Evolutionary conservation across 2,797 vertebrate genomes (phyloP).

Genomic region (Miichthys miiuy): DNA sequence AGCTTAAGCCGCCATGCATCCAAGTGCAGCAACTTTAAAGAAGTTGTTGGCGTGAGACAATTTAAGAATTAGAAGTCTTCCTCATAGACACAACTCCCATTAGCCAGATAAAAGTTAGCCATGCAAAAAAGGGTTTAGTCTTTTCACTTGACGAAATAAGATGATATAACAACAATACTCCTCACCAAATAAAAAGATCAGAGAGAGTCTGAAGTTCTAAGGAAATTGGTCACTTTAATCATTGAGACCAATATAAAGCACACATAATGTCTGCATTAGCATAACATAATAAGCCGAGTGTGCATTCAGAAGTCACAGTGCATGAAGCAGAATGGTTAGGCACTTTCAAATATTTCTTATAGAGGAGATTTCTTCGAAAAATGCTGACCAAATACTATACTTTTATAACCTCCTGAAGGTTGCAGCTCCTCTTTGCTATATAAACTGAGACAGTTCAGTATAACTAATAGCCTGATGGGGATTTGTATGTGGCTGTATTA

Average conservation of each 20-base stretch:
- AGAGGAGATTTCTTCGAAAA: conserved; percentile 60
- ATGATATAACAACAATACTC: conserved; percentile 87
- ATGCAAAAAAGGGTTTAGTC: conserved; percentile 87
- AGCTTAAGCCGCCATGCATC: conserved; percentile 99
- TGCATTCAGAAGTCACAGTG: conserved; percentile 70
- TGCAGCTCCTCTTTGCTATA: conserved; percentile 30
- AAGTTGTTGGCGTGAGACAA: conserved; percentile 99
- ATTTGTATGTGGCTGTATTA: conserved; percentile 24
- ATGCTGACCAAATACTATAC: conserved; percentile 57
- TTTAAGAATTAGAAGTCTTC: conserved; percentile 99
- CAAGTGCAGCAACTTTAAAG: conserved; percentile 99
- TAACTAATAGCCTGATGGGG: conserved; percentile 15
- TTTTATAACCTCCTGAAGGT: conserved; percentile 40
- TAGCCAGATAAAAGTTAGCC: conserved; percentile 93
- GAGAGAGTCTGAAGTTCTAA: conserved; percentile 62
- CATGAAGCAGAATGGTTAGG: conserved; percentile 76
- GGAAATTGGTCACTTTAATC: conserved; percentile 82
- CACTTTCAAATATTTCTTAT: conserved; percentile 61
- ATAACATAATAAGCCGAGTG: conserved; percentile 76
- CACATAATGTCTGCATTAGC: conserved; percentile 81
- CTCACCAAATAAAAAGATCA: conserved; percentile 81
- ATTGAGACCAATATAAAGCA: conserved; percentile 72
- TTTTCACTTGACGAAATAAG: conserved; percentile 83
- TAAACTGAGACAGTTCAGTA: conserved; percentile 30
- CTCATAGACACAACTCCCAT: conserved; percentile 99